phyloP scores from a whole-genome alignment of 2,888 invertebrate genomes.

The Caenorhabditis drosophilae region DNA sequence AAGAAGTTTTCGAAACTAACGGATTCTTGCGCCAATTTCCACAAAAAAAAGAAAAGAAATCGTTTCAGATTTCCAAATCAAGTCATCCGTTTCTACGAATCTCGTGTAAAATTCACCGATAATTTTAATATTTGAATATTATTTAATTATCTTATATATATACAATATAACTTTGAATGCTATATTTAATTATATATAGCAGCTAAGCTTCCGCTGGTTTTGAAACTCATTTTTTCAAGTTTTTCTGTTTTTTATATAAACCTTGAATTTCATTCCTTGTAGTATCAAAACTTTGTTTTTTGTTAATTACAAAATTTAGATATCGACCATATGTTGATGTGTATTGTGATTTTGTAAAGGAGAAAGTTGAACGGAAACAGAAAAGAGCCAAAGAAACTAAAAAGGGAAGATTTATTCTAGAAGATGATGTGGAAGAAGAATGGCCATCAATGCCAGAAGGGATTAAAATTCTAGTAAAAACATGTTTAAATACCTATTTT shows the following conservation, averaged over 20 bases:
- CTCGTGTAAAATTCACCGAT: slow-evolving; percentile 1
- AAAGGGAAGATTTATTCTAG: background rate
- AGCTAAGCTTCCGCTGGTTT: background rate
- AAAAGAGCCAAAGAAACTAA: slow-evolving; percentile 11
- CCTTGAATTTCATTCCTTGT: no score
- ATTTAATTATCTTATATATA: no score
- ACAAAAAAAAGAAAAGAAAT: background rate
- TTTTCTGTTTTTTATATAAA: no score
- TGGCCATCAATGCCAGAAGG: slow-evolving; percentile 27
- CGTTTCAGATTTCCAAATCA: slow-evolving; percentile 34
- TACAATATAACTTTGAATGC: no score
- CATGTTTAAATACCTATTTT: no score
- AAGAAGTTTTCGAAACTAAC: background rate
- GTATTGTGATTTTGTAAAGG: slow-evolving; percentile 12
- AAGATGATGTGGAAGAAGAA: slow-evolving; percentile 17
- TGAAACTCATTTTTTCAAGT: no score
- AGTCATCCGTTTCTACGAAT: slow-evolving; percentile 37
- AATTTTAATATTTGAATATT: background rate
- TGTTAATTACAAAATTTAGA: no score
- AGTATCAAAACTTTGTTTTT: no score
- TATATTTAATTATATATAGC: background rate
- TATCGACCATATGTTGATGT: slow-evolving; percentile 32
- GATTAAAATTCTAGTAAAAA: slow-evolving; percentile 8
- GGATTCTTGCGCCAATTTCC: background rate
- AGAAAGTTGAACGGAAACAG: slow-evolving; percentile 14